Base-by-base conservation (phyloP, 2,888 invertebrate species). In the Hydrotaea diabolus region DNA sequence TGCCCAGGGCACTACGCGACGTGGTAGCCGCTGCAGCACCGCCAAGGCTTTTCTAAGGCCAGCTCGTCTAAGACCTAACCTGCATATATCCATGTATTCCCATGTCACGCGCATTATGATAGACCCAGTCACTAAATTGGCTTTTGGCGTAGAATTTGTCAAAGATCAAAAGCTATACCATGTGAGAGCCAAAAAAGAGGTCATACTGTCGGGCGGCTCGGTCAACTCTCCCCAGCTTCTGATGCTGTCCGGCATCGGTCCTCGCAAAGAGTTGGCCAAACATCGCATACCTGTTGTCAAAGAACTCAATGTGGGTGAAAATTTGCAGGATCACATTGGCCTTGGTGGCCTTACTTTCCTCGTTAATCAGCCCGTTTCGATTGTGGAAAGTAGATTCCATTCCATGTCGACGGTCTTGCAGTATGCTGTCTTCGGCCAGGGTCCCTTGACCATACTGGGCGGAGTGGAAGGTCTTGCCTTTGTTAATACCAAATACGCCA, bases 221-320 rank as follows among this genome's bases (percentile, higher is more conserved):
- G 94, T 99, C 0, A 98, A 98, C 90, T 96, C 98, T 0, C 98
- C 99, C 0, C 99, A 99, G 90, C 90, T 99, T 1, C 92, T 99
- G 53, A 97, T 99, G 97, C 92, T 99, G 0, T 98, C 98, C 9
- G 99, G 98, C 0, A 94, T 98, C 13, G 97, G 97, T 0, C 96
- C 96, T 0, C 93, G 94, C 73, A 94, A 94, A 21, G 95, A 97
- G 88, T 89, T 97, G 79, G 92, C 93, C n/a, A 94, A 95, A 87
- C 95, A 95, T 87, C 94, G 95, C 74, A 97, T 98, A 87, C 96
- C 97, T 0, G 93, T 97, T 0, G 94, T 97, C 72, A 95, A 96
- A 89, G 96, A 98, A 90, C 92, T 97, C 0, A 94, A 94, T 87
- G 98, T 98, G 0, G 98, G 98, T 0, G 93, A 95, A 84, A 98